These are phyloP conservation scores for Cottoperca gobio DNA, from an alignment of 2,797 vertebrate species.

Conservation along the genomic window DNA sequence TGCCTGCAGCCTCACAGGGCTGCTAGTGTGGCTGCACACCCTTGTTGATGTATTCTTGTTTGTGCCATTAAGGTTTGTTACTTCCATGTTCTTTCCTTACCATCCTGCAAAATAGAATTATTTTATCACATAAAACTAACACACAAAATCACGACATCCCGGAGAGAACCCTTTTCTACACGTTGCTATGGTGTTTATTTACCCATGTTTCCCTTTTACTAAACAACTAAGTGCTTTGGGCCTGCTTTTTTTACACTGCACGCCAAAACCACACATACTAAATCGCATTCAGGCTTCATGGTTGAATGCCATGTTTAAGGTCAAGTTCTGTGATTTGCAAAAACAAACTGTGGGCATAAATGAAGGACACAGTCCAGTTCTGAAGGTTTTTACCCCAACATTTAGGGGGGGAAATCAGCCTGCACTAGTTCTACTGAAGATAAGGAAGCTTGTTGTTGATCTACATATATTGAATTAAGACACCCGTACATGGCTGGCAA, in stretches of 20 bases:
- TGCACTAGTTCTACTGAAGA: conserved; percentile 5
- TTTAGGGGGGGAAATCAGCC: not conserved
- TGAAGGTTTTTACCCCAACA: not conserved
- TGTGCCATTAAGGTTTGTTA: not conserved
- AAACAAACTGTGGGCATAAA: no score
- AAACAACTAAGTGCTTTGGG: conserved; percentile 4
- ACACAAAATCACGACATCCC: conserved; percentile 1
- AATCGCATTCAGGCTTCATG: not conserved
- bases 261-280: not conserved
- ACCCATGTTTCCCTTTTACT: conserved; percentile 8
- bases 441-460: conserved; percentile 40
- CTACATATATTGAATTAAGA: conserved; percentile 46
- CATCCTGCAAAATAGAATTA: not conserved
- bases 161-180: not conserved
- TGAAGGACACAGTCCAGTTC: not conserved
- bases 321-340: not conserved
- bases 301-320: not conserved
- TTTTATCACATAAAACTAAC: not conserved
- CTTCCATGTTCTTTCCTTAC: not conserved
- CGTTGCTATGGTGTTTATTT: conserved; percentile 30
- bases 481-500: conserved; percentile 42
- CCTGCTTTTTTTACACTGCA: conserved; percentile 17
- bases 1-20: not conserved
- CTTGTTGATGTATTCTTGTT: not conserved
- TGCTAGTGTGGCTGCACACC: not conserved